Conservation (phyloP, 35 echinoderm and acorn worm species). For the Ptychodera flava region DNA sequence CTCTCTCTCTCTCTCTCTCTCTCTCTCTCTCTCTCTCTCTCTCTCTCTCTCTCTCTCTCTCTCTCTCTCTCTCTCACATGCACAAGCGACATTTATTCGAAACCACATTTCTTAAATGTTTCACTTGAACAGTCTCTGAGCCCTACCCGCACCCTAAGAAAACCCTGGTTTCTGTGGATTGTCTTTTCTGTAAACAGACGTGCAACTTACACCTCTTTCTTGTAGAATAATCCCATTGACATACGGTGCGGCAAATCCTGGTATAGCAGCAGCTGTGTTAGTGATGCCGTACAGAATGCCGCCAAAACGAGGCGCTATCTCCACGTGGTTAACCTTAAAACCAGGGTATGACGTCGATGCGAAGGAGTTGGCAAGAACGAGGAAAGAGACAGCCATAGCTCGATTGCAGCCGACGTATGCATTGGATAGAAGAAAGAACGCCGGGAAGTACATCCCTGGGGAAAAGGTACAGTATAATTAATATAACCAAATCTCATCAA, state of each 20-base stretch:
- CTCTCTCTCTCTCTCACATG: too few relatives aligned
- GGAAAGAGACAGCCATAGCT: background rate
- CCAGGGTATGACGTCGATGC: background rate
- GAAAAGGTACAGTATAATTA: too few relatives aligned
- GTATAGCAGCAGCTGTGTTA: background rate
- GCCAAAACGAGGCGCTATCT: background rate
- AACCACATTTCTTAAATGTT: too few relatives aligned
- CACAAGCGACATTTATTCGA: too few relatives aligned
- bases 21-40: too few relatives aligned
- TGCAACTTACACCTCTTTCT: background rate
- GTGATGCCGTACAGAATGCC: background rate
- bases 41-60: too few relatives aligned
- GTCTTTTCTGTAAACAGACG: too few relatives aligned
- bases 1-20: too few relatives aligned
- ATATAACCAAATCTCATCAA: too few relatives aligned
- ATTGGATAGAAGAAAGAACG: background rate
- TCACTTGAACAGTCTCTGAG: too few relatives aligned
- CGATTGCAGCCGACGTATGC: background rate
- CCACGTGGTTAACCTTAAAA: background rate
- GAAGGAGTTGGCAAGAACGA: background rate
- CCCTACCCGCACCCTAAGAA: too few relatives aligned
- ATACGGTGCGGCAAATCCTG: background rate
- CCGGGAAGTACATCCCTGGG: background rate
- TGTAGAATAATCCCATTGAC: background rate
- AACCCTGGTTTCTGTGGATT: too few relatives aligned